Evolutionary conservation across 2,888 invertebrate genomes (phyloP).

Genomic region (Chaitophorus viminalis): DNA sequence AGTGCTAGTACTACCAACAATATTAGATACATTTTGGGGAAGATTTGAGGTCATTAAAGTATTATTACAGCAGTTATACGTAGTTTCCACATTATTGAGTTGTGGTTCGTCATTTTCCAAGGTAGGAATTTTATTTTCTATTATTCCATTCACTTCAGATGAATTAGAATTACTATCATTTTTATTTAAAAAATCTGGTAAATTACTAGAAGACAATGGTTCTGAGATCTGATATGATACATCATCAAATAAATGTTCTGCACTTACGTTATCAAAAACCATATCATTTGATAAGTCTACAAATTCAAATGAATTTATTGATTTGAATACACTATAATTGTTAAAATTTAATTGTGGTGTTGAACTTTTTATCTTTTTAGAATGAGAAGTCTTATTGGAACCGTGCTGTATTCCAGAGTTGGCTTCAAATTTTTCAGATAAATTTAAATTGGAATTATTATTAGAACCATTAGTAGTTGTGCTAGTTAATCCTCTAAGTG

Average conservation of each 20-base stretch:
- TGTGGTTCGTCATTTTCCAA: background rate
- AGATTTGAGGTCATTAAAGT: background rate
- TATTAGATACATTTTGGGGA: background rate
- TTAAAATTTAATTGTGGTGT: background rate
- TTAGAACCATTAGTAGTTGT: constrained; percentile 67
- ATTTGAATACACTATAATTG: background rate
- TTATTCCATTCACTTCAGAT: background rate
- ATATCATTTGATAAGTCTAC: constrained; percentile 12
- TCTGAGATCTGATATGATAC: background rate
- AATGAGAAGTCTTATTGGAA: background rate
- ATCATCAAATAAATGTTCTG: background rate
- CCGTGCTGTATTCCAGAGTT: background rate
- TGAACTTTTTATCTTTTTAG: background rate
- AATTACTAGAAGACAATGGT: background rate
- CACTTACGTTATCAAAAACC: background rate
- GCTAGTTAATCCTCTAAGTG: constrained; percentile 1
- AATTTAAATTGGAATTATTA: constrained; percentile 20
- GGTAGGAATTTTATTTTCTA: background rate
- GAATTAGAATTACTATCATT: background rate
- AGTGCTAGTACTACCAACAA: background rate
- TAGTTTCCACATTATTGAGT: background rate
- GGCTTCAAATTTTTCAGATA: background rate
- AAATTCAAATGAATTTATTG: constrained; percentile 5
- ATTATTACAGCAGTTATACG: background rate
- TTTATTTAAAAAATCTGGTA: background rate